phyloP scores from a whole-genome alignment of 2,113 vertebrate genomes.

The Melozone crissalis region DNA sequence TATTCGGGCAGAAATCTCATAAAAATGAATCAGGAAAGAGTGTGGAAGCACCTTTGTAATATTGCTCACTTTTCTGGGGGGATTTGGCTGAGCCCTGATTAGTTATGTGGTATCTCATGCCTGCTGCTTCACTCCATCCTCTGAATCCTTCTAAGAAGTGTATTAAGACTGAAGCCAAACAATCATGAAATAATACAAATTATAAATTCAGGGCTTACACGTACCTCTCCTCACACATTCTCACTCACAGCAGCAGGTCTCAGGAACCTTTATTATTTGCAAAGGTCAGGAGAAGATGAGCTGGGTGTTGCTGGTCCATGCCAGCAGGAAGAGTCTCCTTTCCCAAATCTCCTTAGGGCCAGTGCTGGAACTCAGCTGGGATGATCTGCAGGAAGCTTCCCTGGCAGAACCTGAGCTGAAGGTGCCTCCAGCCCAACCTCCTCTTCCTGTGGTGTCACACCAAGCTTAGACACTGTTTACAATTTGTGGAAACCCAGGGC shows the following conservation, averaged over 20 bases:
- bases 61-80: neutral
- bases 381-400: neutral
- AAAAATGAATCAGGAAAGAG: neutral
- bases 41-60: neutral
- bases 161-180: neutral
- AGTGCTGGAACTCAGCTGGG: fast-evolving
- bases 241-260: neutral
- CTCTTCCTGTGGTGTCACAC: neutral
- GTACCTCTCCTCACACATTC: neutral
- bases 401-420: fast-evolving
- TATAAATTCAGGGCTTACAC: neutral
- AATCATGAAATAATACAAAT: neutral
- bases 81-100: neutral
- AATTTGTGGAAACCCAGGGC: too few species aligned
- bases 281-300: neutral
- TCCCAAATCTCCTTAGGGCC: fast-evolving
- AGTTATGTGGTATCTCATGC: neutral
- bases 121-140: neutral
- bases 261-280: neutral
- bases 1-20: neutral
- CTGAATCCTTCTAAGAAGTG: neutral
- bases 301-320: neutral
- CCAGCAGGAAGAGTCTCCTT: neutral
- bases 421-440: neutral
- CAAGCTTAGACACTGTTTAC: neutral